phyloP scores from a whole-genome alignment of 2,113 vertebrate genomes.

The Serinus canaria region DNA sequence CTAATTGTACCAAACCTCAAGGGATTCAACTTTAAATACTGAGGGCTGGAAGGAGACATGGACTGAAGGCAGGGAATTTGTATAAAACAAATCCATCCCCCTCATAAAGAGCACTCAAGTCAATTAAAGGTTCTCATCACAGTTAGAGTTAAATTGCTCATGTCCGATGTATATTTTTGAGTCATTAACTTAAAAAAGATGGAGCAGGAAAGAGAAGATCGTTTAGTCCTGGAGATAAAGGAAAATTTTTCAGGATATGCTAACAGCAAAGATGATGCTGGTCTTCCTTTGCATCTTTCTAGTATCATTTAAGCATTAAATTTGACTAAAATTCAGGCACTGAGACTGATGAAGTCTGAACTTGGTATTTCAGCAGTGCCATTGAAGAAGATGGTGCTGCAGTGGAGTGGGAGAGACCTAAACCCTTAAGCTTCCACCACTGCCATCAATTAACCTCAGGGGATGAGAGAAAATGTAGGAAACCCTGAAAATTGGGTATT shows the following conservation, averaged over 20 bases:
- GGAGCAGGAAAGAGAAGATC: not conserved
- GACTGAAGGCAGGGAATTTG: not conserved
- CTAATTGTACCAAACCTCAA: not conserved
- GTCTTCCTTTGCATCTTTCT: not conserved
- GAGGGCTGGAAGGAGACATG: not conserved
- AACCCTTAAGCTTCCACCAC: not conserved
- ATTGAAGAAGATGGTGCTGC: not conserved
- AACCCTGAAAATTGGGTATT: not conserved
- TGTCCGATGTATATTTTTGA: not conserved
- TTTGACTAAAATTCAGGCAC: not conserved
- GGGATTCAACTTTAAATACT: not conserved
- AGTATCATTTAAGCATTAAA: not conserved
- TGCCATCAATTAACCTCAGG: not conserved
- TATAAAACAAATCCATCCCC: not conserved
- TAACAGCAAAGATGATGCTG: not conserved
- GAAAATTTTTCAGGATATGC: not conserved
- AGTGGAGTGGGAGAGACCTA: not conserved
- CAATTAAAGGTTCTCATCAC: not conserved
- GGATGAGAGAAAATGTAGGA: not conserved
- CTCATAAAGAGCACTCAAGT: not conserved
- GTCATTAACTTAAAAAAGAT: not conserved
- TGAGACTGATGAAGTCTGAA: not conserved
- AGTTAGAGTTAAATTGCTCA: not conserved
- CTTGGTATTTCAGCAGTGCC: not conserved
- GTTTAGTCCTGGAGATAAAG: not conserved